phyloP scores from a whole-genome alignment of 2,888 invertebrate genomes.

The Hydraecia micacea region DNA sequence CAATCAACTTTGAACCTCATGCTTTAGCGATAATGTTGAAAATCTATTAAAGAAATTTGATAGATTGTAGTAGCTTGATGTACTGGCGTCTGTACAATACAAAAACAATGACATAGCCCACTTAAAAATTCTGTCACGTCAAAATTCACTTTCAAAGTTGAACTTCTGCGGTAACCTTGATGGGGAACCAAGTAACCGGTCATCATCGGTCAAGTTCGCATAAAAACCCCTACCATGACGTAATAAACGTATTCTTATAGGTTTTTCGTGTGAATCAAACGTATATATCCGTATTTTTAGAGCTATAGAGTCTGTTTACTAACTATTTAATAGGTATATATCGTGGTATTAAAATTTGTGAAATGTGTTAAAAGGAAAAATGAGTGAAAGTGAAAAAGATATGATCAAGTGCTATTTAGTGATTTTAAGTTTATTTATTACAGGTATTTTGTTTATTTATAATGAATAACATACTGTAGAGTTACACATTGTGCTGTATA shows the following conservation, averaged over 20 bases:
- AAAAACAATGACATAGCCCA: too few relatives aligned
- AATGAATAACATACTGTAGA: neutral
- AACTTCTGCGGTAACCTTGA: slow-evolving; percentile 16
- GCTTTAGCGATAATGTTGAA: too few relatives aligned
- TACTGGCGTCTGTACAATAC: too few relatives aligned
- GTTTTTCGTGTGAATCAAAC: slow-evolving; percentile 15
- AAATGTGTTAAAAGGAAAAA: slow-evolving; percentile 5
- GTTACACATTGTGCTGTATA: neutral
- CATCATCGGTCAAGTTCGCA: slow-evolving; percentile 44
- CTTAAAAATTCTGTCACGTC: neutral
- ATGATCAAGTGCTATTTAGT: slow-evolving; percentile 3
- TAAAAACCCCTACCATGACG: slow-evolving; percentile 31
- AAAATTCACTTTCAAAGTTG: neutral
- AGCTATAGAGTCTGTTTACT: neutral
- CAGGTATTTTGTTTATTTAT: slow-evolving; percentile 23
- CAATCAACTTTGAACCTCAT: too few relatives aligned
- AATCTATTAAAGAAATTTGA: too few relatives aligned
- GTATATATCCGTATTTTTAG: slow-evolving; percentile 2
- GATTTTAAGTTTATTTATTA: slow-evolving; percentile 22
- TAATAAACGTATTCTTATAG: slow-evolving; percentile 27
- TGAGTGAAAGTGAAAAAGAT: neutral
- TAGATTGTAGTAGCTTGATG: too few relatives aligned
- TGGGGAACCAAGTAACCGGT: neutral
- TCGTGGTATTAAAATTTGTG: neutral
- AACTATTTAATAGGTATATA: neutral